phyloP scores from a whole-genome alignment of 2,113 vertebrate genomes.

The Leptobrachium ailaonicum region DNA sequence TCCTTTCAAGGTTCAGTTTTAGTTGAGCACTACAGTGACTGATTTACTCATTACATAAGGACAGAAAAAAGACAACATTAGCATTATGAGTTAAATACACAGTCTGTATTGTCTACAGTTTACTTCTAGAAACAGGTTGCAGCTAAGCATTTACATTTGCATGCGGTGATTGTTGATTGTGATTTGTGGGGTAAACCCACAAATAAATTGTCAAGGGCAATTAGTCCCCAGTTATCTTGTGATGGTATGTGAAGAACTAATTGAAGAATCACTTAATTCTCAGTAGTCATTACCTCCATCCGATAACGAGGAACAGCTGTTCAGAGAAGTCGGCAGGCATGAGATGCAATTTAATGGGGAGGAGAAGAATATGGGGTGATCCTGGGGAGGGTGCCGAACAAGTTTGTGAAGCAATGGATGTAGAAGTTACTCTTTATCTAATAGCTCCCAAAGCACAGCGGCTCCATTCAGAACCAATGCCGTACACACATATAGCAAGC shows the following conservation, averaged over 20 bases:
- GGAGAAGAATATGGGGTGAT: constrained; percentile 12
- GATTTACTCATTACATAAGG: too few species aligned
- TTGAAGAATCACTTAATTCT: constrained; percentile 39
- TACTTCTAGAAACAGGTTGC: constrained; percentile 26
- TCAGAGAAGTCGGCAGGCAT: neutral
- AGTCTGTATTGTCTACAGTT: neutral
- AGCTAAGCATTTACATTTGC: constrained; percentile 15
- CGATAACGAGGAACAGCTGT: constrained; percentile 48
- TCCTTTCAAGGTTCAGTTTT: too few species aligned
- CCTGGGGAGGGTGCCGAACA: neutral
- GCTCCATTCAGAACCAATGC: neutral
- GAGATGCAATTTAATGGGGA: constrained; percentile 19
- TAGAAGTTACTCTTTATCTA: neutral
- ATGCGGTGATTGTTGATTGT: constrained; percentile 20
- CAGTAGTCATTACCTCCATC: constrained; percentile 32
- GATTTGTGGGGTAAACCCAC: constrained; percentile 31
- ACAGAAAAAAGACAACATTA: too few species aligned
- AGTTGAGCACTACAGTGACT: too few species aligned
- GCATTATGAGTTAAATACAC: too few species aligned
- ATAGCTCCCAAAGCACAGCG: neutral
- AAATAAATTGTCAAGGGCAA: constrained; percentile 31
- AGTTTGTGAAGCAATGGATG: neutral
- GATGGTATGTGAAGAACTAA: constrained; percentile 45
- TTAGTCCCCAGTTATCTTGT: constrained; percentile 42
- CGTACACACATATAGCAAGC: neutral